phyloP scores from a whole-genome alignment of 2,113 vertebrate species.

The Scalopus aquaticus region DNA sequence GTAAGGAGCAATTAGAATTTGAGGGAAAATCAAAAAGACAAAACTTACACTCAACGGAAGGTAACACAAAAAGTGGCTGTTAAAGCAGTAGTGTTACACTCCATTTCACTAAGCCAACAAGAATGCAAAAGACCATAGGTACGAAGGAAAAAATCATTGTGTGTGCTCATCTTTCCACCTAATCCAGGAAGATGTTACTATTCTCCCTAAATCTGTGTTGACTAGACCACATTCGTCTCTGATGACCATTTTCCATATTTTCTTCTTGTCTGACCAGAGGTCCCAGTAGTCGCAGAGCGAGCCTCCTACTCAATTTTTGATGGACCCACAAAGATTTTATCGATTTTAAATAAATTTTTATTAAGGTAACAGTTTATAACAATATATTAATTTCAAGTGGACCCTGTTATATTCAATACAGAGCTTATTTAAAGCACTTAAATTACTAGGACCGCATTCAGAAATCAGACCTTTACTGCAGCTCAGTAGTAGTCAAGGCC shows the following conservation, averaged over 20 bases:
- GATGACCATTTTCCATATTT: neutral
- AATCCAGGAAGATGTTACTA: neutral
- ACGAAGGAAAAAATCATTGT: neutral
- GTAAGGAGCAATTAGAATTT: neutral
- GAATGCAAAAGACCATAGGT: accelerated
- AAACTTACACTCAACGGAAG: neutral
- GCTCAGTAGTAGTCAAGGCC: neutral
- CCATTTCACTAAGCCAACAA: neutral
- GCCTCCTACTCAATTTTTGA: conserved; percentile 11
- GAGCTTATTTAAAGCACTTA: neutral
- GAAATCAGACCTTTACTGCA: neutral
- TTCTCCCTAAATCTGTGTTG: neutral
- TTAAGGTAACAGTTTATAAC: neutral
- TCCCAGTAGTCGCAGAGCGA: neutral
- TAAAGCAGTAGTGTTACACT: neutral
- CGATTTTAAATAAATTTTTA: neutral
- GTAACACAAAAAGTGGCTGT: neutral
- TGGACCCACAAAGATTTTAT: neutral
- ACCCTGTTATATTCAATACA: neutral
- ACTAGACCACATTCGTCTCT: neutral
- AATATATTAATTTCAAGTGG: neutral
- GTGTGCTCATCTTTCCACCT: neutral
- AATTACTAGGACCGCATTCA: conserved; percentile 9
- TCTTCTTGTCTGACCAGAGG: neutral
- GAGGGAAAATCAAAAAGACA: neutral